A percentile compares a stretch with the other conserved stretches of the same genome.
These are phyloP conservation scores for Hemicrepidius hirtus DNA, from an alignment of 2,888 invertebrate species.

Conservation along the genomic window DNA sequence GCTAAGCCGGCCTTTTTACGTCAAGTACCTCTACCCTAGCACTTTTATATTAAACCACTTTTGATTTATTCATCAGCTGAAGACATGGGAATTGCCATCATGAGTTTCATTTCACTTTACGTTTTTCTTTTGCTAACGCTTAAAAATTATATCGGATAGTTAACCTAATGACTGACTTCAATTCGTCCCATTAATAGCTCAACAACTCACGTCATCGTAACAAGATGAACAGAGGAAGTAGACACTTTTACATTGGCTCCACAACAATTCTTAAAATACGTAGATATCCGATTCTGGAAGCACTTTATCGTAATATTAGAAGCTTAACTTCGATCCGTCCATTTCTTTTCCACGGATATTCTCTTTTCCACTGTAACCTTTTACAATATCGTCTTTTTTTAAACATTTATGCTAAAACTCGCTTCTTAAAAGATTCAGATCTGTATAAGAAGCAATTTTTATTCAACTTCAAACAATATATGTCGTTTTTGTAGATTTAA, in stretches of 20 bases:
- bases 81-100: not conserved
- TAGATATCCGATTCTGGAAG: constrained; percentile 19
- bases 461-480: too few species aligned
- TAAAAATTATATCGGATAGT: not conserved
- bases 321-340: constrained; percentile 22
- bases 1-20: constrained; percentile 34
- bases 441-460: too few species aligned
- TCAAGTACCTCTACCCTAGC: constrained; percentile 10
- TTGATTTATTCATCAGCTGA: constrained; percentile 24
- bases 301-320: constrained; percentile 27
- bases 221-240: constrained; percentile 2
- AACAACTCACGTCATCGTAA: not conserved
- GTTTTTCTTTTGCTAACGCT: not conserved
- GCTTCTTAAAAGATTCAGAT: too few species aligned
- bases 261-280: constrained; percentile 11
- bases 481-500: not conserved
- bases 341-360: constrained; percentile 15
- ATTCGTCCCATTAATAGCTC: not conserved
- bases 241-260: constrained; percentile 1
- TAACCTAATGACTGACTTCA: not conserved
- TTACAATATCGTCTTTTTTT: constrained; percentile 5
- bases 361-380: not conserved
- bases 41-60: constrained; percentile 25
- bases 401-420: not conserved
- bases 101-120: not conserved